Evolutionary conservation across 2,113 vertebrate species (phyloP), one percentile per base, ranked within the genome.

Genomic region (Hemibagrus wyckioides): DNA sequence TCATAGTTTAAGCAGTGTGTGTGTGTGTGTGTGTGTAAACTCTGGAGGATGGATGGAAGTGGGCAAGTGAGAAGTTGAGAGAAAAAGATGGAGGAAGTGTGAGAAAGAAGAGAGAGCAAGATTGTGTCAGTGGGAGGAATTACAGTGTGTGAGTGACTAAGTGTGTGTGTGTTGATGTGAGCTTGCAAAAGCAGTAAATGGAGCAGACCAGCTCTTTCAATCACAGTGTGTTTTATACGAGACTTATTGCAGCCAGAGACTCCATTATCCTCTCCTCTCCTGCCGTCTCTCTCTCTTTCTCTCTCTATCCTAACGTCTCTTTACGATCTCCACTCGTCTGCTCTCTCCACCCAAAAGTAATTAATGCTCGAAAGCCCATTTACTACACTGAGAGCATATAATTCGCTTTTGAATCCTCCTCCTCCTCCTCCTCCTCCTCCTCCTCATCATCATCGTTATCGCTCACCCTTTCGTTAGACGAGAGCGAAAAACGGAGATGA

Each of bases 301-400:
- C 56, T 67, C 57, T 65, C 39, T 4, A 28, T 65, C 63, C 82
- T 52, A 25, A 81, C 23, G 19, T 67, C 41, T 50, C 41, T 67
- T 83, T 50, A 67, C 9, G 61, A 52, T 48, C 44, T 33, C 28
- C 59, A 50, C 82, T 69, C 14, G 19, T 9, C 61, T 15, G 23
- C 28, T 67, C 82, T 69, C 65, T 71, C 54, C 50, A 52, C 63
- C 79, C 79, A 81, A 81, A 81, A 81, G 79, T 81, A 81, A 81
- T 81, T 81, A 81, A 81, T 59, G 54, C 79, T 81, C 21, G 33
- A 81, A 81, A 81, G 23, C 79, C 79, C 33, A 81, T 81, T 81
- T 81, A 81, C 54, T 81, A 81, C 79, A 59, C 79, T 28, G 54
- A 59, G 79, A 81, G 54, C 56, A 59, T 81, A 81, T 81, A 81